Conservation (phyloP, 2,888 invertebrate genomes). For the Eulithis testata region DNA sequence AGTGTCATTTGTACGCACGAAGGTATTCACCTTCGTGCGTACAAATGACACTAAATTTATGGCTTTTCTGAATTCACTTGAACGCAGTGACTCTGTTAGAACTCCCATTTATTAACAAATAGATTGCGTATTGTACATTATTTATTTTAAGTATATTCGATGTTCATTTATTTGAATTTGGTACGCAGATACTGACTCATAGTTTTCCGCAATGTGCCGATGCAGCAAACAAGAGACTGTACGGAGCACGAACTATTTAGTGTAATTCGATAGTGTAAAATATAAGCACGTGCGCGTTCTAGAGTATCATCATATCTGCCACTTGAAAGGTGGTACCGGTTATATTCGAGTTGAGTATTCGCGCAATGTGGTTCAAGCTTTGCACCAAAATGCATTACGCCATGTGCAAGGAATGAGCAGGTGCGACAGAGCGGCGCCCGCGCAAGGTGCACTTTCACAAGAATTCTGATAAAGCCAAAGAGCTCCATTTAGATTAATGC, state of each 20-base stretch:
- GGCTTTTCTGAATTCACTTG: conserved; percentile 14
- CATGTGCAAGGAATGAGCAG: conserved; percentile 76
- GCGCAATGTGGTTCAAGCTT: conserved; percentile 65
- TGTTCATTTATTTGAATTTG: conserved; percentile 24
- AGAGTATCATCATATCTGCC: conserved; percentile 40
- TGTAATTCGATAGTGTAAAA: conserved; percentile 36
- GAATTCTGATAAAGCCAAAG: conserved; percentile 51
- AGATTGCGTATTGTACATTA: too few species aligned
- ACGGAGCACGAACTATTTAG: conserved; percentile 38
- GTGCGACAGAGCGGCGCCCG: conserved; percentile 61
- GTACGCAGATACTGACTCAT: conserved; percentile 34
- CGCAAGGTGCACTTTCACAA: conserved; percentile 76
- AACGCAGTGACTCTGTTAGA: conserved; percentile 16
- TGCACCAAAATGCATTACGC: conserved; percentile 71
- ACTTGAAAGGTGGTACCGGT: conserved; percentile 49
- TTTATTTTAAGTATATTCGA: conserved; percentile 3
- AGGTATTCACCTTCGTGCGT: background rate
- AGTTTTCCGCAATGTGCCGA: conserved; percentile 26
- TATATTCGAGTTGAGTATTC: conserved; percentile 41
- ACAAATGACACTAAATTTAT: conserved; percentile 1
- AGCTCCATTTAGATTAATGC: conserved; percentile 22
- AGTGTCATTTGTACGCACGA: too few species aligned
- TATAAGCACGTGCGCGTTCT: conserved; percentile 37
- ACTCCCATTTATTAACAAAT: conserved; percentile 7
- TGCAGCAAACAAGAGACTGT: conserved; percentile 21